Base-by-base conservation (phyloP, 2,797 vertebrate species). In the Aplochiton taeniatus region DNA sequence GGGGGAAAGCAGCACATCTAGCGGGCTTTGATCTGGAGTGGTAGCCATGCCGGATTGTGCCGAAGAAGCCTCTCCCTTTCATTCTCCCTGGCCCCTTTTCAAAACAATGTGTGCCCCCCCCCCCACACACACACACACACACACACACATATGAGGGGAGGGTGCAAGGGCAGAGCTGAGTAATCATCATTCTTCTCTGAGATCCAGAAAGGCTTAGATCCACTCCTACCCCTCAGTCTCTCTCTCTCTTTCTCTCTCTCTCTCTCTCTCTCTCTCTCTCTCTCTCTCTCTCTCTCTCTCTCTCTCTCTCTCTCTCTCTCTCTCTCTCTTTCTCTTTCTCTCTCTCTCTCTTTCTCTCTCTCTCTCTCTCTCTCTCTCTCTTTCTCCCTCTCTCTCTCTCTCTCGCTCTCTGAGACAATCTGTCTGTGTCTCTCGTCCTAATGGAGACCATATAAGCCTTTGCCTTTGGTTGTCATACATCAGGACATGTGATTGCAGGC, bases 21-120 rank as follows among this genome's bases (percentile, higher is more conserved):
- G 49, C 16, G 65, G 71, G 31, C 61, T 76, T 78, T 76, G 61
- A 76, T 80, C 68, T 71, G 53, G 64, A 74, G 71, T 64, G 68
- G 70, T 62, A 74, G 68, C 57, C 51, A 47, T 65, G 49, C 60
- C 62, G 45, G 58, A 66, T 65, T 41, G 65, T 52, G 44, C 59
- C 55, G 43, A 19, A 62, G 58, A 48, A 65, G 58, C 63, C 61
- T 59, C 72, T 69, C 63, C 56, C 57, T 73, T 65, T 69, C 62
- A 56, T 68, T 62, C 61, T 58, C 65, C 60, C 48, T 50, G 60
- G 19, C 13, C 20, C 47, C 60, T 51, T 51, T 50, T 61, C 47
- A 51, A 50, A 42, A 61, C 60, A 61, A 13, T 58, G 20, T 3
- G 1, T 61, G 67, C 74, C 55, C 65, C 31, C 63, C 63, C 17